phyloP scores from a whole-genome alignment of 2,113 vertebrate species.

The Melanostigma gelatinosum region DNA sequence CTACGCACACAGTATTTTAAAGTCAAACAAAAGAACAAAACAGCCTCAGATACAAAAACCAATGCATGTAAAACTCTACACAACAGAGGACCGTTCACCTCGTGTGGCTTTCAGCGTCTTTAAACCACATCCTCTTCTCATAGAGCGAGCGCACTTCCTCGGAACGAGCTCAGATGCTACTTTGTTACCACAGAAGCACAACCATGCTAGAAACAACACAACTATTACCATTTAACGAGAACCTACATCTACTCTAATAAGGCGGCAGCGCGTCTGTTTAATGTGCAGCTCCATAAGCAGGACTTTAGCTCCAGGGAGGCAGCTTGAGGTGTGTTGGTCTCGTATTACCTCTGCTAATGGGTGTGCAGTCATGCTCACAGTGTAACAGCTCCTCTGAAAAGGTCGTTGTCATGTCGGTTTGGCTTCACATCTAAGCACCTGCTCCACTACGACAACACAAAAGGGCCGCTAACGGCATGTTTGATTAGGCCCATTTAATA shows the following conservation, averaged over 20 bases:
- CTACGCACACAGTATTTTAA: slow-evolving; percentile 35
- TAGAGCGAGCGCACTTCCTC: slow-evolving; percentile 5
- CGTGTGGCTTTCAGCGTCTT: slow-evolving; percentile 37
- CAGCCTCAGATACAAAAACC: slow-evolving; percentile 24
- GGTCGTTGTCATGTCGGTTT: slow-evolving; percentile 37
- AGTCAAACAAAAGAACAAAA: slow-evolving; percentile 7
- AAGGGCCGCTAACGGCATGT: background rate
- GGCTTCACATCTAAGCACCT: slow-evolving; percentile 40
- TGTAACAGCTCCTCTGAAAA: slow-evolving; percentile 42
- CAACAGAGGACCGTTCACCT: slow-evolving; percentile 18
- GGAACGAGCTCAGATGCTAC: slow-evolving; percentile 13
- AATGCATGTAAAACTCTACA: background rate
- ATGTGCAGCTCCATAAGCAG: slow-evolving; percentile 41
- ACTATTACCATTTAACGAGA: slow-evolving; percentile 9
- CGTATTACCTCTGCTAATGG: slow-evolving; percentile 27
- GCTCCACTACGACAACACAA: background rate
- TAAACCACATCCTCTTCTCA: slow-evolving; percentile 62
- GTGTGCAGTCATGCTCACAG: slow-evolving; percentile 35
- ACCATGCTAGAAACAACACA: slow-evolving; percentile 27
- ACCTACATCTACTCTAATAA: slow-evolving; percentile 55
- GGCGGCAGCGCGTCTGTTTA: slow-evolving; percentile 50
- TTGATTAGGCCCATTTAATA: background rate
- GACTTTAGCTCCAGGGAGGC: slow-evolving; percentile 58
- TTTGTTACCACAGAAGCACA: slow-evolving; percentile 19
- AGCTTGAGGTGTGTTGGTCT: slow-evolving; percentile 59